phyloP scores from a whole-genome alignment of 2,888 invertebrate genomes.

The Stramonita haemastoma region DNA sequence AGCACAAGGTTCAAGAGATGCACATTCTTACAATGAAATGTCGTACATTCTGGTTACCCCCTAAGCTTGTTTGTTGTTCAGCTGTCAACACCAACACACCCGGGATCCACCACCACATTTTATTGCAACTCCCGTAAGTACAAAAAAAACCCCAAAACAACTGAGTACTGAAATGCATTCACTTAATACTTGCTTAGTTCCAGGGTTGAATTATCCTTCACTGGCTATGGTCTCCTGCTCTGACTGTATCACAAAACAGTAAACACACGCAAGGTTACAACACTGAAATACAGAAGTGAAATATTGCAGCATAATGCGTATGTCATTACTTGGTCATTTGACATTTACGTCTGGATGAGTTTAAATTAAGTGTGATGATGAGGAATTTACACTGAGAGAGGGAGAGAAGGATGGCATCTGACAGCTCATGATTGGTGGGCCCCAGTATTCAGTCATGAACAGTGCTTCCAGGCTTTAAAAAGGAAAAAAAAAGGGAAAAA shows the following conservation, averaged over 20 bases:
- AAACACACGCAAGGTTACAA: background rate
- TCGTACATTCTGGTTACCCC: background rate
- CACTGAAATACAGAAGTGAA: background rate
- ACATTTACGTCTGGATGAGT: background rate
- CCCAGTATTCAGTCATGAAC: background rate
- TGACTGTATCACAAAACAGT: background rate
- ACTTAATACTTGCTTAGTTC: background rate
- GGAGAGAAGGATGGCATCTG: too few relatives aligned
- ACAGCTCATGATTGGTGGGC: too few relatives aligned
- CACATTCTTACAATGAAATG: background rate
- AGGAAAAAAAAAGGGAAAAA: background rate
- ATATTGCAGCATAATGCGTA: slow-evolving; percentile 13
- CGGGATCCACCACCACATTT: background rate
- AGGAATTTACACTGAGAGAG: slow-evolving; percentile 7
- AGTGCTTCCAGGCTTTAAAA: background rate
- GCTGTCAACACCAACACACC: background rate
- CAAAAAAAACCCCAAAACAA: background rate
- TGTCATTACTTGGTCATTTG: background rate
- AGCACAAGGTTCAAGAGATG: background rate
- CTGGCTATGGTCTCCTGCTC: background rate
- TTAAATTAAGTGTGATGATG: background rate
- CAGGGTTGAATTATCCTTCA: background rate
- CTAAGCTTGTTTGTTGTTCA: too few relatives aligned
- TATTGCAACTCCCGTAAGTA: slow-evolving; percentile 27
- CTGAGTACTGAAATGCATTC: background rate